Evolutionary conservation across 2,888 invertebrate species (phyloP), one percentile per base, ranked within the genome.

Genomic region (Notocelia uddmanniana): DNA sequence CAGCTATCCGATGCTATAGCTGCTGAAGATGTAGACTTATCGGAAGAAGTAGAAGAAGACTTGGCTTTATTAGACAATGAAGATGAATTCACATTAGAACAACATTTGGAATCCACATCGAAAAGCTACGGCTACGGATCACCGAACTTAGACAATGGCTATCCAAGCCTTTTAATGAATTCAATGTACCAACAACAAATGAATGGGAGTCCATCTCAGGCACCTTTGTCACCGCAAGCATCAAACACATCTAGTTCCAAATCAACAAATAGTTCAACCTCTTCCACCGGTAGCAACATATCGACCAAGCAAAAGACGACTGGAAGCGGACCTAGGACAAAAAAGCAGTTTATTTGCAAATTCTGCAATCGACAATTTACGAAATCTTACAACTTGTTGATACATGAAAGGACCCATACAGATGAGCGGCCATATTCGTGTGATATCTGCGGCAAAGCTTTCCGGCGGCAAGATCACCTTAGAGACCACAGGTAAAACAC

Each of bases 291-390:
- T 23, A 91, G 93, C 80, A 90, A 90, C 78, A 88, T 93, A 78
- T 89, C 93, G 34, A 91, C 85, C 81, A 93, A 94, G 83, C 92
- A 90, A 76, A 94, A 94, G 80, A 88, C 92, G 5, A 79, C 89
- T 64, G 84, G 88, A 73, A 89, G 96, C 76, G 97, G 96, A 3
- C 96, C 97, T 37, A 94, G 99, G 76, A 98, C 98, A 45, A 99
- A 99, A 93, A 99, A 99, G 89, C 98, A 99, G 90, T 99, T 99
- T 91, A 99, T 99, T 84, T 99, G 99, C 94, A 98, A 98, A 92
- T 99, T 98, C 93, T 99, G 99, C 90, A 97, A 98, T 88, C 95
- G 99, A 64, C 98, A 99, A 87, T 99, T 99, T 90, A 99, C 99
- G 76, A 99, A 99, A 94, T 98, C 98, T 62, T 99, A 98, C 92